Evolutionary conservation across 2,888 invertebrate species (phyloP).

Genomic region (Tryphoninae sp.): DNA sequence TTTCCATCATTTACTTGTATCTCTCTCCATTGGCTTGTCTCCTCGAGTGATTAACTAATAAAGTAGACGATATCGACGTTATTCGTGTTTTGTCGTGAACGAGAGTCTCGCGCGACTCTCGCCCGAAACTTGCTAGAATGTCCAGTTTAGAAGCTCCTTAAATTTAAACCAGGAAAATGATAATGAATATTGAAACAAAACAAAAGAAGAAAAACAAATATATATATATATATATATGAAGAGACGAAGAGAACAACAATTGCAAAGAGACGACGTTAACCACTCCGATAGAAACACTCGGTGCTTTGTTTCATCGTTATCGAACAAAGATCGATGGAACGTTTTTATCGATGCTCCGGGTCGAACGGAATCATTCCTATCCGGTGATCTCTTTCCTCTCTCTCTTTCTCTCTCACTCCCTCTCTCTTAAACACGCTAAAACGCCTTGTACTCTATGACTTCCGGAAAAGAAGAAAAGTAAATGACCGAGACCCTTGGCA

Average conservation of each 20-base stretch:
- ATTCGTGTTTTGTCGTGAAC: constrained; percentile 56
- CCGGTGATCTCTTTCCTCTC: constrained; percentile 5
- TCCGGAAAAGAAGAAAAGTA: constrained; percentile 25
- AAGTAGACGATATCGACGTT: constrained; percentile 55
- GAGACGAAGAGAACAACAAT: neutral
- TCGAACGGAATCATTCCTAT: neutral
- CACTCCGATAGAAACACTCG: constrained; percentile 73
- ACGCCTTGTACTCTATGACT: constrained; percentile 28
- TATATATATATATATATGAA: constrained; percentile 18
- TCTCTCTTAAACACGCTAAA: neutral
- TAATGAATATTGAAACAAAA: constrained; percentile 59
- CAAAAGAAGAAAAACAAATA: constrained; percentile 14
- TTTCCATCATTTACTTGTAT: constrained; percentile 2
- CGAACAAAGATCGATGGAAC: constrained; percentile 31
- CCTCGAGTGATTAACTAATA: constrained; percentile 26
- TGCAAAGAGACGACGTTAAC: constrained; percentile 53
- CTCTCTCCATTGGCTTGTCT: constrained; percentile 10
- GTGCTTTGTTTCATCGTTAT: constrained; percentile 73
- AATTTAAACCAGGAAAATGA: constrained; percentile 69
- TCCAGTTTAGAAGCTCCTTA: constrained; percentile 75
- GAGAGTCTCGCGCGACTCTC: constrained; percentile 36
- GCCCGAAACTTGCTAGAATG: constrained; percentile 58
- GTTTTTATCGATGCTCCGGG: neutral
- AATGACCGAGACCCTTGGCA: constrained; percentile 18
- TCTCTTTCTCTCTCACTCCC: neutral